phyloP scores from a whole-genome alignment of 1,140 invertebrate species.

The Aphelinus certus region DNA sequence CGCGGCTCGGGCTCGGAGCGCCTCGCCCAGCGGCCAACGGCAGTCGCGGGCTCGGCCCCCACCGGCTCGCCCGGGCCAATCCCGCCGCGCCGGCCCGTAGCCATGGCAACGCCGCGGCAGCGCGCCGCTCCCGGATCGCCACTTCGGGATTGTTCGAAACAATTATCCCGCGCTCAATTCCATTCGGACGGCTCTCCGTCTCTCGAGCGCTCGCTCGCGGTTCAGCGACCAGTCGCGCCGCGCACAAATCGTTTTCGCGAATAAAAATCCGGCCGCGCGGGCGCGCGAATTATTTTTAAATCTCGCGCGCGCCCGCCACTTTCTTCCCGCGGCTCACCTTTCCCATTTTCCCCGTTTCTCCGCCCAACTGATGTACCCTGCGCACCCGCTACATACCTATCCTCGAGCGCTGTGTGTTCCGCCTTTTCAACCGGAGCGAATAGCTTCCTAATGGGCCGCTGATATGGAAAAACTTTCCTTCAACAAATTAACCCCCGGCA shows the following conservation, averaged over 20 bases:
- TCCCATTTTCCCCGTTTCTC: not conserved
- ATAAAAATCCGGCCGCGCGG: slow-evolving; percentile 55
- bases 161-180: slow-evolving; percentile 66
- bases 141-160: slow-evolving; percentile 65
- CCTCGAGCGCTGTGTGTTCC: too few species aligned
- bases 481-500: slow-evolving; percentile 19
- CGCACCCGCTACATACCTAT: too few species aligned
- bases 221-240: slow-evolving; percentile 21
- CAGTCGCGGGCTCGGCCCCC: too few species aligned
- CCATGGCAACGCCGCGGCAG: slow-evolving; percentile 53
- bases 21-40: slow-evolving; percentile 16
- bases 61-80: not conserved
- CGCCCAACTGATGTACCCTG: not conserved
- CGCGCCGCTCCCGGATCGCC: slow-evolving; percentile 47
- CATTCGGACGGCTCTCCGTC: slow-evolving; percentile 53
- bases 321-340: slow-evolving; percentile 9
- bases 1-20: too few species aligned
- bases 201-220: slow-evolving; percentile 28
- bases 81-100: slow-evolving; percentile 44
- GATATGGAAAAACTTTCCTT: slow-evolving; percentile 40
- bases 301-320: slow-evolving; percentile 47
- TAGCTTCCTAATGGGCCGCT: slow-evolving; percentile 38
- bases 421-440: slow-evolving; percentile 9
- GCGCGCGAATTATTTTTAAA: slow-evolving; percentile 57
- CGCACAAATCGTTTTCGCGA: slow-evolving; percentile 59